phyloP scores from a whole-genome alignment of 2,113 vertebrate species.

The Brachionichthys hirsutus region DNA sequence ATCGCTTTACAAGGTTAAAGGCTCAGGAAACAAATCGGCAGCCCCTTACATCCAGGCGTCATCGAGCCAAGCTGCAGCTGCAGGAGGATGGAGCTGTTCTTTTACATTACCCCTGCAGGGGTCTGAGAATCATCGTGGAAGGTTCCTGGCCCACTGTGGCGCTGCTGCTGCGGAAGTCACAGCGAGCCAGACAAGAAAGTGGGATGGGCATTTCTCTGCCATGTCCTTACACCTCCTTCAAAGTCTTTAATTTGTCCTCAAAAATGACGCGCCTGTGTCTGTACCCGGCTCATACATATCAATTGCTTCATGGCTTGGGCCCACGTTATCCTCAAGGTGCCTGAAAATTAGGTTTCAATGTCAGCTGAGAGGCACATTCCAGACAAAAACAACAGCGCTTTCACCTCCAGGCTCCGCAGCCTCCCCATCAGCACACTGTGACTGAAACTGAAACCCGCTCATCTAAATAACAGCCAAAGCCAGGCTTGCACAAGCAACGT shows the following conservation, averaged over 20 bases:
- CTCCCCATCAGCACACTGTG: conserved; percentile 21
- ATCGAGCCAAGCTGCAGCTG: conserved; percentile 45
- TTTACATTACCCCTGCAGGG: conserved; percentile 55
- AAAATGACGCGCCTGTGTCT: conserved; percentile 58
- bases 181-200: conserved; percentile 34
- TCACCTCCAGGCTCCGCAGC: conserved; percentile 55
- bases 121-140: conserved; percentile 47
- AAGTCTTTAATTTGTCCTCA: conserved; percentile 63
- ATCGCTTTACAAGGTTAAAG: conserved; percentile 57
- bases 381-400: conserved; percentile 53
- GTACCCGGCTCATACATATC: conserved; percentile 72
- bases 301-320: conserved; percentile 67
- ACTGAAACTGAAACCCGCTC: conserved; percentile 60
- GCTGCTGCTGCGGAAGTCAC: conserved; percentile 48
- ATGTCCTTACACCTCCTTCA: conserved; percentile 51
- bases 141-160: conserved; percentile 38
- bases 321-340: conserved; percentile 71
- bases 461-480: conserved; percentile 59
- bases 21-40: conserved; percentile 46
- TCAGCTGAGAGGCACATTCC: conserved; percentile 62
- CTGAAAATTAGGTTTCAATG: conserved; percentile 74
- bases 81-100: conserved; percentile 51
- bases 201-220: conserved; percentile 33
- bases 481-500: conserved; percentile 60
- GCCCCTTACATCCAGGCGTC: conserved; percentile 7